A percentile compares a stretch with the other conserved stretches of the same genome.
phyloP scores from a whole-genome alignment of 2,797 vertebrate species.

The Gymnocypris eckloni region DNA sequence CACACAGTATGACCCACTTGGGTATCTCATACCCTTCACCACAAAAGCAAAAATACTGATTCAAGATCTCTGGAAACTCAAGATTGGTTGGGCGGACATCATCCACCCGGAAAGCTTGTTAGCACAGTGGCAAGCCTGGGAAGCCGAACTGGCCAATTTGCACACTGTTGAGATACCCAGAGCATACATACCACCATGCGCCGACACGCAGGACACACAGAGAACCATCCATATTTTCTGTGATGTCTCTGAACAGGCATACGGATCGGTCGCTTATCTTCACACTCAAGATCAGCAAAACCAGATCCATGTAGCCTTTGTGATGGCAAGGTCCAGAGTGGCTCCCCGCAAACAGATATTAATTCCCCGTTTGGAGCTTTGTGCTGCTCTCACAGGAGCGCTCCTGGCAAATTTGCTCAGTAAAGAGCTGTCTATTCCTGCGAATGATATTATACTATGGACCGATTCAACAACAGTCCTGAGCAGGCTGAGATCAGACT shows the following conservation, averaged over 20 bases:
- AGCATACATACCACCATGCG: neutral
- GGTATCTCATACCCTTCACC: neutral
- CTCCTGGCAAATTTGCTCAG: neutral
- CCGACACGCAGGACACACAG: neutral
- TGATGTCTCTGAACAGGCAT: neutral
- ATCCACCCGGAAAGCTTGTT: neutral
- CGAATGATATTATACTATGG: neutral
- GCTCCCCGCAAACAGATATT: neutral
- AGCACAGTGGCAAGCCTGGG: neutral
- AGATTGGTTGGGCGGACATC: neutral
- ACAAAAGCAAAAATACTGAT: neutral
- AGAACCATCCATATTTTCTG: neutral
- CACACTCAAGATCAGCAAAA: neutral
- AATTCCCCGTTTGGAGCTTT: neutral
- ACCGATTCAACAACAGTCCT: constrained; percentile 12
- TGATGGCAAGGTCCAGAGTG: constrained; percentile 5
- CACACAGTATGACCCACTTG: constrained; percentile 15
- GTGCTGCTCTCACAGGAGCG: neutral
- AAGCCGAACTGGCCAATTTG: neutral
- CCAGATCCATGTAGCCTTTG: neutral
- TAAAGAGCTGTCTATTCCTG: neutral
- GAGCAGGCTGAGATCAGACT: neutral
- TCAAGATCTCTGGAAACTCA: neutral
- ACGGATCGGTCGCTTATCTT: neutral
- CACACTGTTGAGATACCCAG: neutral